Base-by-base conservation (phyloP, 2,888 invertebrate genomes). In the Cantharis flavilabris region DNA sequence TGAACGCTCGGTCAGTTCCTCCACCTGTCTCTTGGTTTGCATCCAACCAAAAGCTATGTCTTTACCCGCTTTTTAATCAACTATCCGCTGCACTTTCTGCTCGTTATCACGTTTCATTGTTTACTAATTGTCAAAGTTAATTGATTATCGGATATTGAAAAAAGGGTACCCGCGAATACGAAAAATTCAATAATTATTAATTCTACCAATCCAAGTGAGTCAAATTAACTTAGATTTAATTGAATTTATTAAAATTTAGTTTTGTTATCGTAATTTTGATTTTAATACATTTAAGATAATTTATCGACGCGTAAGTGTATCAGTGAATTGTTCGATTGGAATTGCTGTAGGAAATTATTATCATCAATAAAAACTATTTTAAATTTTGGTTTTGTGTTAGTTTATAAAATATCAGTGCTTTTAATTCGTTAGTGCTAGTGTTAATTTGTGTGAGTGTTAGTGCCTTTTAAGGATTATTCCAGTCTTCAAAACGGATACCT, bases 61-160 rank as follows among this genome's bases (percentile, higher is more conserved):
- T 72, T 87, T 88, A 72, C 89, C 90, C 4, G 89, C 89, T 0
- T 89, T 71, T 77, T 90, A 1, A 89, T 89, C 89, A 90, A 90
- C 0, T 86, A 89, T 80, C 86, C 90, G 11, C 89, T 89, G 78
- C 62, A 67, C 72, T 70, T 72, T 74, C 64, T 70, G 73, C 71
- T 73, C 16, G 72, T 33, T 70, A 71, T 23, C 74, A 70, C 67
- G 72, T 75, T 62, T 74, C 69, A 62, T 73, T 14, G 33, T 76
- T 69, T 62, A 26, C 71, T 75, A 70, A 70, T 75, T 70, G 70
- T 67, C 26, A 23, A 3, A 67, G 65, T 14, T 33, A 65, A 69
- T 73, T 67, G 28, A 14, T 49, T 49, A 11, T 49, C n/a, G n/a
- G 49, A n/a, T 49, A n/a, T 49, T n/a, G 5, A 49, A n/a, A 49